Conservation (phyloP, 2,888 invertebrate species). For the Apodemia mormo region DNA sequence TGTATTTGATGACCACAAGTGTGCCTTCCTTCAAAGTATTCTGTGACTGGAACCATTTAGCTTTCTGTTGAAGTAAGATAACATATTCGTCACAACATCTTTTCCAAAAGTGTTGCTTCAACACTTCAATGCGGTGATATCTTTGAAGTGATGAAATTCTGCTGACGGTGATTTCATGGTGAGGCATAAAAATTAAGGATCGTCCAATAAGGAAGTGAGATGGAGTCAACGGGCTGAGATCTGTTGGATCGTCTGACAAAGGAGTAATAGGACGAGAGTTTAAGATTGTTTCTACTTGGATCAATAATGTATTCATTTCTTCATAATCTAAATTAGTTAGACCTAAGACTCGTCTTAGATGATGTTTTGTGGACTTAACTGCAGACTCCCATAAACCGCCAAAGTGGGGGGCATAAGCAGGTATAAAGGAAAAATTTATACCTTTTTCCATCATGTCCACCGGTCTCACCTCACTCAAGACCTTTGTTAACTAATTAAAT, state of each 20-base stretch:
- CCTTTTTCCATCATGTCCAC: background rate
- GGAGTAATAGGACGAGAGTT: constrained; percentile 13
- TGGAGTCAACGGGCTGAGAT: constrained; percentile 6
- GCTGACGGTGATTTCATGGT: background rate
- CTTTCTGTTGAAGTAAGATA: background rate
- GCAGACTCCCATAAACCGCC: constrained; percentile 36
- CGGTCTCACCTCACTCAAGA: background rate
- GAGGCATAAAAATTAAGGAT: too few relatives aligned
- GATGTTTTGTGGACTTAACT: constrained; percentile 37
- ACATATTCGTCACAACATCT: background rate
- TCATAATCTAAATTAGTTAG: constrained; percentile 13
- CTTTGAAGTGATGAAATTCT: background rate
- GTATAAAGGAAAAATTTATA: constrained; percentile 31
- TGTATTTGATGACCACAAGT: background rate
- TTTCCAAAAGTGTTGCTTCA: constrained; percentile 12
- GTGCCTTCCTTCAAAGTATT: background rate
- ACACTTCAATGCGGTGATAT: background rate
- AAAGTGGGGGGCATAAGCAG: constrained; percentile 36
- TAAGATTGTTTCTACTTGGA: constrained; percentile 13
- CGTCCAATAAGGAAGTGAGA: constrained; percentile 17
- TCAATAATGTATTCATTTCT: constrained; percentile 17
- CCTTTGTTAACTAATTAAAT: constrained; percentile 20
- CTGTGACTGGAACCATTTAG: background rate
- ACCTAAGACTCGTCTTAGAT: constrained; percentile 27
- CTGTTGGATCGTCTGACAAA: background rate